Percentiles rank a stretch among this genome's conserved stretches.
phyloP scores from a whole-genome alignment of 2,797 vertebrate species.

The Pangasius larnaudii region DNA sequence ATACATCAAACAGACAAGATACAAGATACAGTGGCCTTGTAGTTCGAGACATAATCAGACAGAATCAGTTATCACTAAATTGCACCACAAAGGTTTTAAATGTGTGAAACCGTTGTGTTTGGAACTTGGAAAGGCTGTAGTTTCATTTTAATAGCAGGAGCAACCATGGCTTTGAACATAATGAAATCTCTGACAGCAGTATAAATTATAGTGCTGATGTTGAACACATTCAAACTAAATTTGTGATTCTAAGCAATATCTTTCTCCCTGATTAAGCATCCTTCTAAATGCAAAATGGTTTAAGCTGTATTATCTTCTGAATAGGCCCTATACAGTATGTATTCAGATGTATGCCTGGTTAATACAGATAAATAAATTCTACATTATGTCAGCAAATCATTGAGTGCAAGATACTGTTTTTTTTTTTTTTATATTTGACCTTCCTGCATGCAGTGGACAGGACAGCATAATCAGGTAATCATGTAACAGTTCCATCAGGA shows the following conservation, averaged over 20 bases:
- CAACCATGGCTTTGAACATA: neutral
- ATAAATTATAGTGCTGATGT: conserved; percentile 5
- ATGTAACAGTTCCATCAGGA: conserved; percentile 17
- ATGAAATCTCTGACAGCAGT: neutral
- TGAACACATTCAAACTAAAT: neutral
- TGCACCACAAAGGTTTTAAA: neutral
- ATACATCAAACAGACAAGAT: neutral
- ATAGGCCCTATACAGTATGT: neutral
- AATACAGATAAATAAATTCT: neutral
- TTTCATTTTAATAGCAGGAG: neutral
- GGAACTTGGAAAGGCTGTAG: neutral
- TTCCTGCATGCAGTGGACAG: neutral
- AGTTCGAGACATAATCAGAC: neutral
- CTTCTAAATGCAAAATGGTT: neutral
- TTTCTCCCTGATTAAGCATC: neutral
- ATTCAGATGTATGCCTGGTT: neutral
- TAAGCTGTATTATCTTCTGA: neutral
- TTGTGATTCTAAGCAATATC: neutral
- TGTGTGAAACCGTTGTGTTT: neutral
- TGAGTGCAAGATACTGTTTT: conserved; percentile 1
- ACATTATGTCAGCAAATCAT: conserved; percentile 13
- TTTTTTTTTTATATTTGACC: neutral
- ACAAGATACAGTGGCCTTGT: neutral
- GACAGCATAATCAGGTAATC: conserved; percentile 26
- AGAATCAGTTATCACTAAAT: neutral